Base-by-base conservation (phyloP, 1,140 invertebrate species). In the Philotrypesis tridentata region DNA sequence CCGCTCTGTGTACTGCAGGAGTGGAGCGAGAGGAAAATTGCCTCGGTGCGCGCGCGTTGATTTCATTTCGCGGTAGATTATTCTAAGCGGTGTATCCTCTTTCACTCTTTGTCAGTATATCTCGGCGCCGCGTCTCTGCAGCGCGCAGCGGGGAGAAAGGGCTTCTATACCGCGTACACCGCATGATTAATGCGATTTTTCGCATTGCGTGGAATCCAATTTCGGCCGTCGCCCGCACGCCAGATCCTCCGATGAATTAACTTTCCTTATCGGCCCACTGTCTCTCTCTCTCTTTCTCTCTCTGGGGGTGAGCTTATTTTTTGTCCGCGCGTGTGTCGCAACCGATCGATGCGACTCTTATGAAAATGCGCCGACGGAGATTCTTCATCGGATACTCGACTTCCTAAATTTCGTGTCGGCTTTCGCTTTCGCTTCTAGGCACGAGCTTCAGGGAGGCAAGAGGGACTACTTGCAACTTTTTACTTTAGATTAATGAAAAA, bases 41-140 rank as follows among this genome's bases (percentile, higher is more conserved):
- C 89, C 89, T n/a, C n/a, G n/a, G n/a, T n/a, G n/a, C 89, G 84
- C 2, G 23, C 8, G 23, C 87, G 87, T 87, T 91, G 90, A 92
- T 91, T 91, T 91, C 87, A 91, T 92, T 92, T 90, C 89, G 89
- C 84, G 83, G 86, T 86, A 89, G 89, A 89, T 90, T 89, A 89
- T 90, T 90, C 89, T 88, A 88, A 89, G 87, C 88, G 88, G 82
- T 65, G 80, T 82, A 77, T 83, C 61, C 75, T 68, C 61, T 68
- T 25, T 48, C 61, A 11, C 75, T 67, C 29, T 31, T 63, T 12
- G 27, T 29, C 65, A 27, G 61, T 29, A 65, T 29, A 65, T 29
- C 61, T n/a, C 61, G 23, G 7, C 55, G 21, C n/a, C 7, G 37
- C 65, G 23, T 72, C 27, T 48, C 23, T 63, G 11, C 65, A 27